Conservation (phyloP, 2,113 vertebrate species). For the western clawed frog (Xenopus tropicalis) region UCB_Xtro_10.0 CM004448.2:127292501-127293000, state of each 20-base stretch:
- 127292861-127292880: too few relatives aligned
- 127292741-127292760: not conserved
- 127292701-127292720: not conserved
- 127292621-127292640: conserved; percentile 34
- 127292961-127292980: too few relatives aligned
- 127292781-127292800: too few relatives aligned
- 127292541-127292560: conserved; percentile 41
- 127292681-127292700: conserved; percentile 5
- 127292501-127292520: conserved; percentile 34
- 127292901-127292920: too few relatives aligned
- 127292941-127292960: too few relatives aligned
- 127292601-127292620: conserved; percentile 23
- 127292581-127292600: conserved; percentile 27
- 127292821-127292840: too few relatives aligned
- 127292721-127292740: not conserved
- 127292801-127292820: too few relatives aligned
- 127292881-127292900: too few relatives aligned
- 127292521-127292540: conserved; percentile 41
- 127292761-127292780: too few relatives aligned
- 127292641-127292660: conserved; percentile 30
- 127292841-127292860: too few relatives aligned
- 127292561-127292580: conserved; percentile 32
- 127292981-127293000: too few relatives aligned
- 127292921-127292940: too few relatives aligned
- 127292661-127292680: conserved; percentile 28